Evolutionary conservation across 2,113 vertebrate species (phyloP).

Genomic region (Pollachius pollachius): DNA sequence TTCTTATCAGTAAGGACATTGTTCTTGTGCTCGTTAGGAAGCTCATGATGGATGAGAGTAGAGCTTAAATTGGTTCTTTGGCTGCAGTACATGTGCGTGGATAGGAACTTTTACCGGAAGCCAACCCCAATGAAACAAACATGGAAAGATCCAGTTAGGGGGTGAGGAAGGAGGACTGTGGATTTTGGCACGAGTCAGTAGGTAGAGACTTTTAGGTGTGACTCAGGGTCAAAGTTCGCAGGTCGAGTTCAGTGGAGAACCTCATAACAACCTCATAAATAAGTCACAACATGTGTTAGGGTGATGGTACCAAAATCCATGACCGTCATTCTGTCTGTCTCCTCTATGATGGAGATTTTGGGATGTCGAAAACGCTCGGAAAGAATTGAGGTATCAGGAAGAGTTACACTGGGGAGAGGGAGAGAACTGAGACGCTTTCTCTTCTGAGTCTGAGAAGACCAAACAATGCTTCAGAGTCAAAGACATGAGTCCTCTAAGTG

Average conservation of each 20-base stretch:
- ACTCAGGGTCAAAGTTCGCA: constrained; percentile 32
- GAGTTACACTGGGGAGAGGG: too few relatives aligned
- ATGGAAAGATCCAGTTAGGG: constrained; percentile 34
- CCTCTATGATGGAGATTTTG: too few relatives aligned
- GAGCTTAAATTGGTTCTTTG: not conserved
- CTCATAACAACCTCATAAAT: not conserved
- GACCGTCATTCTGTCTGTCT: too few relatives aligned
- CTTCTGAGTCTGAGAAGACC: too few relatives aligned
- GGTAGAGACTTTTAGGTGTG: constrained; percentile 4
- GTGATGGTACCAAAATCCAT: not conserved
- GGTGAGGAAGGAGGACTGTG: constrained; percentile 27
- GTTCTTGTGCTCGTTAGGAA: constrained; percentile 5
- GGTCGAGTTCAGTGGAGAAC: constrained; percentile 19
- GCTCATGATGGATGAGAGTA: constrained; percentile 7
- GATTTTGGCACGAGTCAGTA: constrained; percentile 32
- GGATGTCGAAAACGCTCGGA: too few relatives aligned
- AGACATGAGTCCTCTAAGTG: too few relatives aligned
- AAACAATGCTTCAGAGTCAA: too few relatives aligned
- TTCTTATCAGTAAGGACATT: constrained; percentile 11
- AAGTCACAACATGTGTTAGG: not conserved
- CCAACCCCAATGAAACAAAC: constrained; percentile 13
- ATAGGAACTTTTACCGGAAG: constrained; percentile 24
- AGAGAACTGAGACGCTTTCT: too few relatives aligned
- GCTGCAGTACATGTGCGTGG: constrained; percentile 2
- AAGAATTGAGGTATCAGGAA: too few relatives aligned